Conservation (phyloP, 2,888 invertebrate species). For the Dicranocentrus wangi region DNA sequence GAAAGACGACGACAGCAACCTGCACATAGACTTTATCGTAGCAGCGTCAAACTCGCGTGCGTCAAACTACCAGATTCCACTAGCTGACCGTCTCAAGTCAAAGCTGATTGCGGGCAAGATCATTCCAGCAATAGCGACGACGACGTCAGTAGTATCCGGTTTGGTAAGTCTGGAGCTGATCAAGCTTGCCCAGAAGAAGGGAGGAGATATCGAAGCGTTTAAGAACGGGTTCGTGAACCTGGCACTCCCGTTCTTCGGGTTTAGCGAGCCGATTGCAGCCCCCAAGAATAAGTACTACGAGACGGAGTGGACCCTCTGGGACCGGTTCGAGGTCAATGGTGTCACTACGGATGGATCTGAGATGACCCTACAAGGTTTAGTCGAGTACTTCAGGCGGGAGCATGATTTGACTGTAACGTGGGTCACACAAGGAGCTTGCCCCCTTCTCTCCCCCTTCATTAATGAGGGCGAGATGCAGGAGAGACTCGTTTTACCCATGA, state of each 20-base stretch:
- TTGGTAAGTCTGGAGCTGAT: conserved; percentile 91
- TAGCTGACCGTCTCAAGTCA: conserved; percentile 93
- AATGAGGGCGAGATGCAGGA: conserved; percentile 90
- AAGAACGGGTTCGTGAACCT: conserved; percentile 80
- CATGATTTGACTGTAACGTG: conserved; percentile 93
- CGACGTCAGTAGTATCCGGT: conserved; percentile 97
- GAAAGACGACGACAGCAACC: conserved; percentile 98
- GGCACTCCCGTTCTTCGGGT: conserved; percentile 79
- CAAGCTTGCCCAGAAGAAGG: conserved; percentile 76
- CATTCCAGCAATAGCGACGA: conserved; percentile 99
- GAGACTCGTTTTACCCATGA: conserved; percentile 82
- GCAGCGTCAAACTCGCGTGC: conserved; percentile 97
- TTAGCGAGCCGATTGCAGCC: conserved; percentile 78
- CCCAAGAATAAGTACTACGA: conserved; percentile 78
- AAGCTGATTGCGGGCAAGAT: conserved; percentile 78
- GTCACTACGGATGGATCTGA: conserved; percentile 73
- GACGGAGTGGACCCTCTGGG: conserved; percentile 79
- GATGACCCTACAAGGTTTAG: conserved; percentile 87
- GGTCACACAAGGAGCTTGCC: conserved; percentile 98
- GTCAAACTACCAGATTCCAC: conserved; percentile 95
- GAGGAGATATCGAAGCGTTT: conserved; percentile 73
- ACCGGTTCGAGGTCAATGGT: conserved; percentile 78
- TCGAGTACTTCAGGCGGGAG: conserved; percentile 80
- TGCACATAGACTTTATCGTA: conserved; percentile 99
- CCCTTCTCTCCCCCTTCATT: conserved; percentile 99